Evolutionary conservation across 2,888 invertebrate species (phyloP).

Genomic region (Lithodes maja): DNA sequence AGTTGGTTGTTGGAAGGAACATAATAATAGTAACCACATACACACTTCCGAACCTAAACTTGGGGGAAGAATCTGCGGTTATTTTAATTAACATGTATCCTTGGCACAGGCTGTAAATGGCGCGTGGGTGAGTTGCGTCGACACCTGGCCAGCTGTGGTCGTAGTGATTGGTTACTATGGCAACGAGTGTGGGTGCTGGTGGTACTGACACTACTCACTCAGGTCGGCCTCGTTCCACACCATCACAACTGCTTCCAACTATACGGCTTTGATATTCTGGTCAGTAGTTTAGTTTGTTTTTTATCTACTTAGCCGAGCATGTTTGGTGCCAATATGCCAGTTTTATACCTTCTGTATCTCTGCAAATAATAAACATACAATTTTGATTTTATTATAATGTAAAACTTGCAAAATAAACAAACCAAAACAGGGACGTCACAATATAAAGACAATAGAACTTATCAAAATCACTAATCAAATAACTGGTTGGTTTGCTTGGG

Average conservation of each 20-base stretch:
- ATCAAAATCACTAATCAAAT: no score
- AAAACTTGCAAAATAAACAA: no score
- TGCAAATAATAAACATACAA: no score
- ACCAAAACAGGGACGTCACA: no score
- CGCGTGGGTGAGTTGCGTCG: slow-evolving; percentile 85
- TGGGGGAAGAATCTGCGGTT: background rate
- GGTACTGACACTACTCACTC: slow-evolving; percentile 85
- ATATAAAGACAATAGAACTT: no score
- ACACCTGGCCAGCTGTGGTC: slow-evolving; percentile 82
- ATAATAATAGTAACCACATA: no score
- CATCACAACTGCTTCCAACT: slow-evolving; percentile 88
- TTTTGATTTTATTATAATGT: no score
- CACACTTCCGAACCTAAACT: no score
- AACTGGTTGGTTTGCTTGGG: no score
- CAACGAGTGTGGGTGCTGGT: slow-evolving; percentile 84
- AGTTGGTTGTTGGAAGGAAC: no score
- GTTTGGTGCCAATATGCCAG: background rate
- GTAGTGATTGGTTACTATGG: slow-evolving; percentile 87
- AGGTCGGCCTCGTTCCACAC: slow-evolving; percentile 79
- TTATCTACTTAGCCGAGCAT: background rate
- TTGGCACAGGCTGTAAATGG: slow-evolving; percentile 83
- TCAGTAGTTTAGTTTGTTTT: slow-evolving; percentile 73
- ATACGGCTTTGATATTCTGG: slow-evolving; percentile 92
- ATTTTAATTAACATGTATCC: no score
- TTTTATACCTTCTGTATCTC: no score